These are phyloP conservation scores for Nomada goodeniana DNA, from an alignment of 2,888 invertebrate species.

Conservation along the genomic window DNA sequence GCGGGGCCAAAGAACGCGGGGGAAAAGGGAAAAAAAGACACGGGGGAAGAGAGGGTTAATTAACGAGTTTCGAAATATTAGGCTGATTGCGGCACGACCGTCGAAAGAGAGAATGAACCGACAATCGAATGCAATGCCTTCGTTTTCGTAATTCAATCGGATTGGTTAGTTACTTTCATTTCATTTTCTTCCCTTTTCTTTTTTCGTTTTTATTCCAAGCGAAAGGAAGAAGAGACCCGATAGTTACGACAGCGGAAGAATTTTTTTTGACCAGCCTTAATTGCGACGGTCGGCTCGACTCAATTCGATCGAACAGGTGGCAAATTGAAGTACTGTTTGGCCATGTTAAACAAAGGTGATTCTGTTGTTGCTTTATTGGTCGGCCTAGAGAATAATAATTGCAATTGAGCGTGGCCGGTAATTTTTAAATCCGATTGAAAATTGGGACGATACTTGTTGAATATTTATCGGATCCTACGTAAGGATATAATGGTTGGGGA, in stretches of 20 bases:
- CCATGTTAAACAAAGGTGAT: neutral
- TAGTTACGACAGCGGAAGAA: constrained; percentile 48
- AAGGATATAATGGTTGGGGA: too few relatives aligned
- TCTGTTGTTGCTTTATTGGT: too few relatives aligned
- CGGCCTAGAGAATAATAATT: neutral
- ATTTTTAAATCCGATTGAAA: neutral
- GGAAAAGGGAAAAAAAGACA: too few relatives aligned
- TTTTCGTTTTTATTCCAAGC: neutral
- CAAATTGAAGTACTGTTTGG: constrained; percentile 5
- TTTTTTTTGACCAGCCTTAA: constrained; percentile 50
- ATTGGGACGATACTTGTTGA: neutral
- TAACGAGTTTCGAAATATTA: constrained; percentile 58
- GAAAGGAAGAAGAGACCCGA: constrained; percentile 4
- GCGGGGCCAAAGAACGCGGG: constrained; percentile 1
- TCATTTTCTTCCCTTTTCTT: neutral
- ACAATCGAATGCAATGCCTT: constrained; percentile 44
- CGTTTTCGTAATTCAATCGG: constrained; percentile 30
- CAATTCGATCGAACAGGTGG: constrained; percentile 4
- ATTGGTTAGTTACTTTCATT: constrained; percentile 26
- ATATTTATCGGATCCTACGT: neutral
- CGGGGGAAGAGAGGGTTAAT: constrained; percentile 37
- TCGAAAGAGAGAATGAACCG: constrained; percentile 2
- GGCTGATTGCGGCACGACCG: constrained; percentile 41
- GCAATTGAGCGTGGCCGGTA: neutral
- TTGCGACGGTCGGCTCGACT: constrained; percentile 33